A percentile compares a stretch with the other conserved stretches of the same genome.
These are phyloP conservation scores for Papilio polytes DNA, from an alignment of 1,140 invertebrate genomes.

Conservation along the genomic window DNA sequence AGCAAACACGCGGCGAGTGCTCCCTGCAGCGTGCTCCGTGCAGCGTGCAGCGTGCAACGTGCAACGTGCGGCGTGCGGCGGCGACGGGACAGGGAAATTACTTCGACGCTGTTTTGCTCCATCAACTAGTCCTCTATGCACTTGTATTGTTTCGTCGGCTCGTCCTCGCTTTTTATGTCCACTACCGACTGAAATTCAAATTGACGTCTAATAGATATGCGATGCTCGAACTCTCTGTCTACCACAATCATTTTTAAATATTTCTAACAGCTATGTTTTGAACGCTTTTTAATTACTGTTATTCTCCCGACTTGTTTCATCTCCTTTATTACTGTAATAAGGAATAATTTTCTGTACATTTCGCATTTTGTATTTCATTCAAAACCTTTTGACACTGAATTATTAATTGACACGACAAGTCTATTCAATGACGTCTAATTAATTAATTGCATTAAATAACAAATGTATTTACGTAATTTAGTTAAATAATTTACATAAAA, in stretches of 20 bases:
- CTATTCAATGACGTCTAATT: too few species aligned
- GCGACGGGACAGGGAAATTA: constrained; percentile 58
- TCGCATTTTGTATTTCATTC: too few species aligned
- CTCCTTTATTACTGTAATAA: too few species aligned
- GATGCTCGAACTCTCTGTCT: neutral
- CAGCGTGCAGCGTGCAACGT: neutral
- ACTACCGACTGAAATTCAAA: constrained; percentile 33
- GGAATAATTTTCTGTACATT: too few species aligned
- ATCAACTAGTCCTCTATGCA: constrained; percentile 49
- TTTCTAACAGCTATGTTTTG: neutral
- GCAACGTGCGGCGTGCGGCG: neutral
- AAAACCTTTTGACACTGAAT: too few species aligned
- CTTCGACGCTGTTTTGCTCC: constrained; percentile 57
- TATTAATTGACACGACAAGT: too few species aligned
- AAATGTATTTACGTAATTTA: neutral
- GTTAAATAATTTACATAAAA: neutral
- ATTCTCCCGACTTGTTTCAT: too few species aligned
- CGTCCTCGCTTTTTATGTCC: constrained; percentile 42
- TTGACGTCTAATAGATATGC: constrained; percentile 37
- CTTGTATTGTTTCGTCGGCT: constrained; percentile 45
- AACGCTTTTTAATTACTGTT: neutral
- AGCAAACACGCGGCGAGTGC: constrained; percentile 73
- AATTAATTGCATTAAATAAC: neutral
- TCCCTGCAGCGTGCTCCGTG: constrained; percentile 46
- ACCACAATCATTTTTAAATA: neutral